Evolutionary conservation across 2,113 vertebrate species (phyloP).

Genomic region (Sialia sialis): DNA sequence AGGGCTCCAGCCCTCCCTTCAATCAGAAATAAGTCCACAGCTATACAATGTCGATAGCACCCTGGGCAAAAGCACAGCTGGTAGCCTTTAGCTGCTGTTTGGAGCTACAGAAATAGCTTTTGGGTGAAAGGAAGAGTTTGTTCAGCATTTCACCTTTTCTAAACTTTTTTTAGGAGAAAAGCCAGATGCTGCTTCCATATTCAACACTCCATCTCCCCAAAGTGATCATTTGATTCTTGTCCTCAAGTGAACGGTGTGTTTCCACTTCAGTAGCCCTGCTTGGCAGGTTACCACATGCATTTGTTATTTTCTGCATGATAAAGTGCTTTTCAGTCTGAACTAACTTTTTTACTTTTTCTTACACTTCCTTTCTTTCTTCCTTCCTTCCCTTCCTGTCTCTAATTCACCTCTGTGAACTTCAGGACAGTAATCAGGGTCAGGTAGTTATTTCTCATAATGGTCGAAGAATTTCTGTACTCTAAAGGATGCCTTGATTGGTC

Average conservation of each 20-base stretch:
- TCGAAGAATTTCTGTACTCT: not conserved
- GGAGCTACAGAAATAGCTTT: constrained; percentile 8
- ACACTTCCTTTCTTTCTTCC: no score
- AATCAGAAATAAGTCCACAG: not conserved
- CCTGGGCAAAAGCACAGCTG: not conserved
- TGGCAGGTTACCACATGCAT: not conserved
- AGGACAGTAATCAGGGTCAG: not conserved
- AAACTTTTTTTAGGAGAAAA: constrained; percentile 35
- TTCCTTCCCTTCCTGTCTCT: not conserved
- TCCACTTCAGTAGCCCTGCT: not conserved
- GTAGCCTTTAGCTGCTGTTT: not conserved
- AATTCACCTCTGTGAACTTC: not conserved
- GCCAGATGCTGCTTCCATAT: not conserved
- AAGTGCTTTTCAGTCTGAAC: not conserved
- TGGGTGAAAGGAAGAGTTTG: constrained; percentile 1
- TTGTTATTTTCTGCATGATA: not conserved
- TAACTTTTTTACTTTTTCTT: not conserved
- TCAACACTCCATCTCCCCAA: not conserved
- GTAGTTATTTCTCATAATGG: not conserved
- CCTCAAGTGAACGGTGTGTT: not conserved
- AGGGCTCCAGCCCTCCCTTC: not conserved
- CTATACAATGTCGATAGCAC: rapidly evolving
- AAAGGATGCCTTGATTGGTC: not conserved
- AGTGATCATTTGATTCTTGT: not conserved
- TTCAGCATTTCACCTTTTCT: constrained; percentile 36